Conservation (phyloP, 2,888 invertebrate genomes). For the Calliopum simillimum region DNA sequence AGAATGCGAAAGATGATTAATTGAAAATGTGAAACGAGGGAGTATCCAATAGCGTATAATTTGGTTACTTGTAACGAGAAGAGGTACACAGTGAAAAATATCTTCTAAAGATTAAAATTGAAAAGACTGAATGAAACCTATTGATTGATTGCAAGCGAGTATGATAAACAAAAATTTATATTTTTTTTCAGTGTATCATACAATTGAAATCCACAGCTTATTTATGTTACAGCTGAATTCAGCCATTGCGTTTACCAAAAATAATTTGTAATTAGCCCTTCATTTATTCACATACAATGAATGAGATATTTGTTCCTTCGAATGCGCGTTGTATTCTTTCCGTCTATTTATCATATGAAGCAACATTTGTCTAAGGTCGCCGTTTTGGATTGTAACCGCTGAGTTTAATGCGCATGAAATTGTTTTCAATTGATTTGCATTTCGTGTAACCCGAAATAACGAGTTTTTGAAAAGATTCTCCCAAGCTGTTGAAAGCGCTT, state of each 20-base stretch:
- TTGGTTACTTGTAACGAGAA: too few relatives aligned
- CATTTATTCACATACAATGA: not conserved
- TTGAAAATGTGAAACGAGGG: conserved; percentile 9
- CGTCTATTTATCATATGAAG: not conserved
- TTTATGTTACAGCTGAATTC: too few relatives aligned
- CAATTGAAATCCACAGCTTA: too few relatives aligned
- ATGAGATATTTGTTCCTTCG: not conserved
- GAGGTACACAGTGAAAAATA: too few relatives aligned
- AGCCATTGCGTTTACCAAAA: not conserved
- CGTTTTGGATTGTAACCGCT: not conserved
- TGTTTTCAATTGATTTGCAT: not conserved
- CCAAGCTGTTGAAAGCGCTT: conserved; percentile 5
- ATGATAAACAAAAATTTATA: too few relatives aligned
- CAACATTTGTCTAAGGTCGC: not conserved
- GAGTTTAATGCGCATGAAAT: conserved; percentile 9
- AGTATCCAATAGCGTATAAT: not conserved
- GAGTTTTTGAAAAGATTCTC: not conserved
- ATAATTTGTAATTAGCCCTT: not conserved
- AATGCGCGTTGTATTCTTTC: not conserved
- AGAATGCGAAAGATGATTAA: conserved; percentile 8
- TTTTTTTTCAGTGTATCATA: too few relatives aligned
- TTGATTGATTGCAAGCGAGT: too few relatives aligned
- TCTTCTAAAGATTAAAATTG: too few relatives aligned
- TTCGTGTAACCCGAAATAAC: not conserved
- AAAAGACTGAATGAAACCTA: too few relatives aligned